Conservation (phyloP, 2,113 vertebrate species). For the Anser cygnoides region DNA sequence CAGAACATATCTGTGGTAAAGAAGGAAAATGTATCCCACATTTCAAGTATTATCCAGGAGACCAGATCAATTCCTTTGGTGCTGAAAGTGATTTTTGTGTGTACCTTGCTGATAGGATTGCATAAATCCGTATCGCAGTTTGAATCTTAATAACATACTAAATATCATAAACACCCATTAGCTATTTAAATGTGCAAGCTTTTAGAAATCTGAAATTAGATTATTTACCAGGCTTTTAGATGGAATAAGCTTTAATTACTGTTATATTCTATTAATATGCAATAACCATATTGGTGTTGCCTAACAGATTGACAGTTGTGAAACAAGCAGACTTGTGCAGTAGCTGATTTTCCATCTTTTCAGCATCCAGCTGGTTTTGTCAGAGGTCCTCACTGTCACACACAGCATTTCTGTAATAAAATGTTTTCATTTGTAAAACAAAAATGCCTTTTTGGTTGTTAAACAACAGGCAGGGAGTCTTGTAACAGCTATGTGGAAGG, state of each 20-base stretch:
- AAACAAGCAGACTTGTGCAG: constrained; percentile 18
- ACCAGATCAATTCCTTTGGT: neutral
- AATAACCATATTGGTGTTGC: constrained; percentile 6
- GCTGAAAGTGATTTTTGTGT: neutral
- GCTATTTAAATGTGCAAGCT: neutral
- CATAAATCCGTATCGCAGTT: neutral
- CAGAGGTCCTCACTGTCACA: neutral
- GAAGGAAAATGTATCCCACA: neutral
- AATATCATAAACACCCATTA: constrained; percentile 10
- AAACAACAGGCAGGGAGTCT: neutral
- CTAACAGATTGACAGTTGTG: neutral
- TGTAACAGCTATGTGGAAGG: neutral
- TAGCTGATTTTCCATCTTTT: neutral
- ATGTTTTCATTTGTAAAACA: neutral
- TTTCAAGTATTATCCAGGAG: neutral
- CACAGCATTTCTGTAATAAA: neutral
- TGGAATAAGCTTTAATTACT: constrained; percentile 20
- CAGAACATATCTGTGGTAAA: neutral
- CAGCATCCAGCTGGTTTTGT: constrained; percentile 26
- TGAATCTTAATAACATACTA: neutral
- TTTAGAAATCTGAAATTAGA: constrained; percentile 12
- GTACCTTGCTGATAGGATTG: neutral
- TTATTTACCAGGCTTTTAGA: neutral
- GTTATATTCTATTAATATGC: constrained; percentile 9
- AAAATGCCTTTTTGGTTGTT: neutral